These are phyloP conservation scores for Dorcus hopei DNA, from an alignment of 2,888 invertebrate species.

Conservation along the genomic window DNA sequence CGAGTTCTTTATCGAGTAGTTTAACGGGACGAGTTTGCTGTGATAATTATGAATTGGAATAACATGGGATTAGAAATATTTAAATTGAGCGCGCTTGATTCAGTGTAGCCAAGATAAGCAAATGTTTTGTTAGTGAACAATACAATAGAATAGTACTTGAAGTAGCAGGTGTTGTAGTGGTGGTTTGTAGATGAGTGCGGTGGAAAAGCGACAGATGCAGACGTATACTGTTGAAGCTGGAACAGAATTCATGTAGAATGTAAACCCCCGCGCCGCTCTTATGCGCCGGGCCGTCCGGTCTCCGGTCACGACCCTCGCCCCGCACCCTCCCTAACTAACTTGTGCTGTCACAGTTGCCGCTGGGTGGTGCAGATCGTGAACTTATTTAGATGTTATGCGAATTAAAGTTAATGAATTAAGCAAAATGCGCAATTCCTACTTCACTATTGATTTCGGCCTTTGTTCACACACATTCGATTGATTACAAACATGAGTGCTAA, in stretches of 20 bases:
- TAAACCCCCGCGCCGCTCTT: slow-evolving; percentile 8
- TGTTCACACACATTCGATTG: neutral
- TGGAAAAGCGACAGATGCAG: slow-evolving; percentile 12
- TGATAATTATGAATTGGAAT: too few relatives aligned
- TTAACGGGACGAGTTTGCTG: too few relatives aligned
- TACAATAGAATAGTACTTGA: slow-evolving; percentile 6
- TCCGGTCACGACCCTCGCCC: slow-evolving; percentile 27
- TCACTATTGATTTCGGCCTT: neutral
- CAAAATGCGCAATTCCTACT: slow-evolving; percentile 9
- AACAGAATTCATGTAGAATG: slow-evolving; percentile 11
- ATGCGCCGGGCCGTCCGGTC: slow-evolving; percentile 30
- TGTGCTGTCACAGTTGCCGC: slow-evolving; percentile 33
- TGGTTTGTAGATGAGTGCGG: slow-evolving; percentile 8
- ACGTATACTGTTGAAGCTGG: slow-evolving; percentile 3
- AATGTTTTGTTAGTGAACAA: slow-evolving; percentile 21
- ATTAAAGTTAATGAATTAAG: slow-evolving; percentile 10
- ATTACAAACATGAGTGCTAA: slow-evolving; percentile 15
- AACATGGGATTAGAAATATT: neutral
- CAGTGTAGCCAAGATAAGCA: slow-evolving; percentile 1
- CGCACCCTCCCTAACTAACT: slow-evolving; percentile 29
- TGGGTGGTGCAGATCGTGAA: slow-evolving; percentile 33
- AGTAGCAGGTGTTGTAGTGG: slow-evolving; percentile 21
- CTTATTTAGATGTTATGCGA: slow-evolving; percentile 15
- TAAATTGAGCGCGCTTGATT: slow-evolving; percentile 13
- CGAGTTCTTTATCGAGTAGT: too few relatives aligned